A percentile compares a stretch with the other conserved stretches of the same genome.
These are phyloP conservation scores for Ammospiza maritima DNA, from an alignment of 2,797 vertebrate species.

Conservation along the genomic window DNA sequence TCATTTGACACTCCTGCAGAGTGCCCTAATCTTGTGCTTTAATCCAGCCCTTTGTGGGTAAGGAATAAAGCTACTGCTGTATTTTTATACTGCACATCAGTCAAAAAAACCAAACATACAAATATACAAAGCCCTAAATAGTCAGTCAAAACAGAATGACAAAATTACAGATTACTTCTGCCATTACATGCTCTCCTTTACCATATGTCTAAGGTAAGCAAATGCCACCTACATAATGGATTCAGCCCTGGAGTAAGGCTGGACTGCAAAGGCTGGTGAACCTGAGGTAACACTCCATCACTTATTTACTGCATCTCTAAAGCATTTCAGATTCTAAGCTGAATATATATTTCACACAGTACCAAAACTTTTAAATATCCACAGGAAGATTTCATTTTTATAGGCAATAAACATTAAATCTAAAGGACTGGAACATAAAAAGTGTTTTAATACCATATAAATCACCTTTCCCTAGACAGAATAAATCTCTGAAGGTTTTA, in stretches of 20 bases:
- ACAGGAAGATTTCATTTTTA: constrained; percentile 85
- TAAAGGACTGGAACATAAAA: constrained; percentile 86
- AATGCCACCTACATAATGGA: not conserved
- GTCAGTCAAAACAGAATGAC: not conserved
- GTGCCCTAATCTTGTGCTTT: not conserved
- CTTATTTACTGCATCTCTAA: constrained; percentile 76
- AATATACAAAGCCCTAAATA: not conserved
- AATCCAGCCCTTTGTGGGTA: not conserved
- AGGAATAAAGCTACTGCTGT: not conserved
- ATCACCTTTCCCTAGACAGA: constrained; percentile 83
- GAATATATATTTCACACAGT: constrained; percentile 77
- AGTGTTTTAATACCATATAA: constrained; percentile 83
- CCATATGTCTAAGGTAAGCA: constrained; percentile 24
- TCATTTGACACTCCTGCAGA: not conserved
- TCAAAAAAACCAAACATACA: not conserved
- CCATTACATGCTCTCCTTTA: not conserved
- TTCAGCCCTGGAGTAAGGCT: constrained; percentile 38
- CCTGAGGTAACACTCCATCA: constrained; percentile 33
- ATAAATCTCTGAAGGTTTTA: constrained; percentile 83
- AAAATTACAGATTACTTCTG: not conserved
- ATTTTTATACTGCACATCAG: not conserved
- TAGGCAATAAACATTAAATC: constrained; percentile 88
- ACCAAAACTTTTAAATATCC: constrained; percentile 84
- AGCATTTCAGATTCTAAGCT: constrained; percentile 66
- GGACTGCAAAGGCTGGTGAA: constrained; percentile 9